Base-by-base conservation (phyloP, 2,888 invertebrate genomes). In the Gibbula magus region DNA sequence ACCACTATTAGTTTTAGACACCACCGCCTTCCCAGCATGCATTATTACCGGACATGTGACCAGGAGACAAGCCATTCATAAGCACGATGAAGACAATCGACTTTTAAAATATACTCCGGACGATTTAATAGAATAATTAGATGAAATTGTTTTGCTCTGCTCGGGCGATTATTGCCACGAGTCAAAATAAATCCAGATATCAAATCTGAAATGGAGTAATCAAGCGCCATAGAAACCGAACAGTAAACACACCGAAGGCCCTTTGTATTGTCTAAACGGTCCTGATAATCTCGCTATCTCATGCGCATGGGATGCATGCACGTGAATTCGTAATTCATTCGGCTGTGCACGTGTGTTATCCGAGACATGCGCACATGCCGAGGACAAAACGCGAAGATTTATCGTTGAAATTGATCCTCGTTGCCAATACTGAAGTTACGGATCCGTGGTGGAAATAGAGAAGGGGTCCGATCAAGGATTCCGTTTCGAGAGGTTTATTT, bases 111-210 rank as follows among this genome's bases (percentile, higher is more conserved):
- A 32, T 25, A 61, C 29, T 61, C 29, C 61, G 61, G 61, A 61
- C 61, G 29, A 61, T 61, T 61, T 61, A 25, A 61, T 61, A 29
- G 61, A 61, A 61, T 61, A 61, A 61, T 61, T 61, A 61, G 29
- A 25, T 61, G 61, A 61, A 61, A 61, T 22, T 61, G 61, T 61
- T 25, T 29, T 29, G 29, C 61, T 61, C 29, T 25, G 2, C 61
- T 29, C 1, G 16, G 61, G 20, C 22, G 61, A 61, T 61, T 61
- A 61, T 61, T n/a, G 61, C 61, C 61, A 61, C 61, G 61, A 61
- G 61, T 61, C 61, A 61, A 61, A 61, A 61, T 61, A 61, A 61
- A 61, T 61, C 29, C 61, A 29, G 61, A 61, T 25, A 61, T 61
- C 29, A 61, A 61, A 61, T 61, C 61, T 61, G 61, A 61, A 25